A percentile compares a stretch with the other conserved stretches of the same genome.
Conservation (phyloP, 1,140 invertebrate genomes). For the Drosophila murphyi region DNA sequence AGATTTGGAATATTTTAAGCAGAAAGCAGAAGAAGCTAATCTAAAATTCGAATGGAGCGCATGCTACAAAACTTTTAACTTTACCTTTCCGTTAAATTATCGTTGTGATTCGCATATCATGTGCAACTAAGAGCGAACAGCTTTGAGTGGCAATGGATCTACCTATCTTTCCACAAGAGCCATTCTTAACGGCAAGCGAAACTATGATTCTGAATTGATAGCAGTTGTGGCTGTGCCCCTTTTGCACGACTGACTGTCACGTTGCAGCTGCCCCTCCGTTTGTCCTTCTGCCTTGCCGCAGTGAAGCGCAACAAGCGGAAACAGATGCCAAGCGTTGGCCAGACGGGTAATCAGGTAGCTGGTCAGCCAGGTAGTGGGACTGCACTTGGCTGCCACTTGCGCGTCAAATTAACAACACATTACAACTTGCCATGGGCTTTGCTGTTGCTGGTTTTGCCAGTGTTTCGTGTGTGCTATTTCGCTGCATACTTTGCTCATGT, state of each 20-base stretch:
- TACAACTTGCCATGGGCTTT: slow-evolving; percentile 57
- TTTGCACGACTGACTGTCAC: neutral
- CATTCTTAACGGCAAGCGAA: slow-evolving; percentile 36
- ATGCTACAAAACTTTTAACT: neutral
- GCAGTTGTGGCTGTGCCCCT: neutral
- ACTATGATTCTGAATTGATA: slow-evolving; percentile 20
- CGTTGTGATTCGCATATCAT: neutral
- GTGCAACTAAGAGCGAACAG: neutral
- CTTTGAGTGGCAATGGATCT: neutral
- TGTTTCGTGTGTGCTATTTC: neutral
- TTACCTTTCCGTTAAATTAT: neutral
- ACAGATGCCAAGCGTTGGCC: slow-evolving; percentile 51
- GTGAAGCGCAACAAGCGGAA: slow-evolving; percentile 69
- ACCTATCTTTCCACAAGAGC: neutral
- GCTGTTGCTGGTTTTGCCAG: slow-evolving; percentile 37
- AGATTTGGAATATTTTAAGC: too few species aligned
- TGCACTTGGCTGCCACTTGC: slow-evolving; percentile 48
- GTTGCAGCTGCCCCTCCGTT: slow-evolving; percentile 4
- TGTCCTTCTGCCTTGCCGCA: slow-evolving; percentile 31
- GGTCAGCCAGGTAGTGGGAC: slow-evolving; percentile 9
- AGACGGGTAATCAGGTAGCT: slow-evolving; percentile 11
- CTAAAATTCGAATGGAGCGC: too few species aligned
- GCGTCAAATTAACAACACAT: slow-evolving; percentile 80
- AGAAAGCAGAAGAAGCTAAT: too few species aligned
- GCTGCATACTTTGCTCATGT: slow-evolving; percentile 37